Conservation (phyloP, 2,113 vertebrate species). For the Rhynchopsitta pachyrhyncha region DNA sequence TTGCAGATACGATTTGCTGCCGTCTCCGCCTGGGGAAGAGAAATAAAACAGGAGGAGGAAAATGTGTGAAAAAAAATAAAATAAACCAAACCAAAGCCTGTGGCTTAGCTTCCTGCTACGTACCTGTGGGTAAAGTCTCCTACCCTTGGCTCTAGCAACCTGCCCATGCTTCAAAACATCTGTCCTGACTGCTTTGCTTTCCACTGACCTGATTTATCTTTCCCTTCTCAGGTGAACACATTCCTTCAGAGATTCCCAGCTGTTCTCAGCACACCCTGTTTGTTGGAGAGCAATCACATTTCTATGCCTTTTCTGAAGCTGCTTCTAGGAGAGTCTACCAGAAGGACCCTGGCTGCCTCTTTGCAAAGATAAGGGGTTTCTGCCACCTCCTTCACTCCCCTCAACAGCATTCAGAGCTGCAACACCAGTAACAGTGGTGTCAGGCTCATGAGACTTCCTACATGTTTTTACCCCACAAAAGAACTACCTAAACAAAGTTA, state of each 20-base stretch:
- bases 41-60: slow-evolving; percentile 18
- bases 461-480: background rate
- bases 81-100: background rate
- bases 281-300: background rate
- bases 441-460: background rate
- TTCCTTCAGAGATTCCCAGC: background rate
- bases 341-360: background rate
- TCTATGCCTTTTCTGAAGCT: background rate
- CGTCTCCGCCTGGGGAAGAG: slow-evolving; percentile 88
- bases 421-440: background rate
- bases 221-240: background rate
- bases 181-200: background rate
- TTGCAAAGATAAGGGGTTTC: background rate
- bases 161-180: background rate
- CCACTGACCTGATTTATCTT: background rate
- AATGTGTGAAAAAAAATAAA: background rate
- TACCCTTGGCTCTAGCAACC: background rate
- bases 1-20: slow-evolving; percentile 99
- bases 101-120: background rate
- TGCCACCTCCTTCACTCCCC: background rate
- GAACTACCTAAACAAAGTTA: background rate
- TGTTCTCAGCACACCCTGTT: background rate
- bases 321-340: background rate
- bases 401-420: background rate
- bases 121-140: background rate